phyloP scores from a whole-genome alignment of 92 coral and sea anemone genomes.

The Phymanthus crucifer region DNA sequence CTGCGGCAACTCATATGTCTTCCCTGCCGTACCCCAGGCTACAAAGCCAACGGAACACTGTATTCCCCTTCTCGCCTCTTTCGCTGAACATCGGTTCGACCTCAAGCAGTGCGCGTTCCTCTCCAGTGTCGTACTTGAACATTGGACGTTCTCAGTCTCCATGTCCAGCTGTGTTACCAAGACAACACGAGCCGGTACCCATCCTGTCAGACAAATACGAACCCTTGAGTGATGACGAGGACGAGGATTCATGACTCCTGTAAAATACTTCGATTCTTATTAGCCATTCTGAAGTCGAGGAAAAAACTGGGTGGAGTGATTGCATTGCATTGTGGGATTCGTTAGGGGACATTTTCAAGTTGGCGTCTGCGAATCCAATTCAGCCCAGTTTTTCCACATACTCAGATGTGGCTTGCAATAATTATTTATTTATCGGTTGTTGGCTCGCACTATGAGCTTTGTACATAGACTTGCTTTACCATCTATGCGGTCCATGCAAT shows the following conservation, averaged over 20 bases:
- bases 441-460: too few relatives aligned
- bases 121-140: constrained; percentile 64
- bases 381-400: too few relatives aligned
- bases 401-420: too few relatives aligned
- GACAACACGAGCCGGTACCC: constrained; percentile 79
- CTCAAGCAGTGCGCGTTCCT: constrained; percentile 91
- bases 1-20: constrained; percentile 18
- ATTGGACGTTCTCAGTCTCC: constrained; percentile 66
- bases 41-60: constrained; percentile 43
- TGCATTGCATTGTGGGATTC: not conserved
- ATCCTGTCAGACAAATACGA: constrained; percentile 92
- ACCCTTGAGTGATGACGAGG: constrained; percentile 96
- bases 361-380: too few relatives aligned
- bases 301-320: too few relatives aligned
- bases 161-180: constrained; percentile 65
- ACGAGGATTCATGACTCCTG: constrained; percentile 19
- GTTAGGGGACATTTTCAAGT: too few relatives aligned
- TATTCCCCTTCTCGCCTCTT: constrained; percentile 88
- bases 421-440: too few relatives aligned
- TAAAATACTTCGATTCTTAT: not conserved
- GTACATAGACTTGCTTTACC: too few relatives aligned
- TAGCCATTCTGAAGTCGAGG: too few relatives aligned
- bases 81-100: constrained; percentile 86
- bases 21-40: constrained; percentile 40
- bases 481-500: too few relatives aligned